These are phyloP conservation scores for Linnaemya tessellans DNA, from an alignment of 2,888 invertebrate genomes.

Conservation along the genomic window DNA sequence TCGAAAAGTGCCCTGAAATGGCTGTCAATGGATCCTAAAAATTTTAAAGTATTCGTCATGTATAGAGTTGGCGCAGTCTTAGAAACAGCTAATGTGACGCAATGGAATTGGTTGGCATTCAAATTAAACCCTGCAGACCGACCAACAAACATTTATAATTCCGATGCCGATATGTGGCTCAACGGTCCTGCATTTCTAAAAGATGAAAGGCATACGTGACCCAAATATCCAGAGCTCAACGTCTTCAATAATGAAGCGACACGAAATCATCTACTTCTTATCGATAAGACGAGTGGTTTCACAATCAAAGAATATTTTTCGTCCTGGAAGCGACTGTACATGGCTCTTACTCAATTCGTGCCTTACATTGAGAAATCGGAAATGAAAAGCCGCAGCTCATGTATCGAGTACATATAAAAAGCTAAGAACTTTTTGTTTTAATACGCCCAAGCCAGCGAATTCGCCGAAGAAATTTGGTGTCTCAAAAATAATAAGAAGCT, in stretches of 20 bases:
- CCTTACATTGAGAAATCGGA: background rate
- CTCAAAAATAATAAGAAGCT: background rate
- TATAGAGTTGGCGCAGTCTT: slow-evolving; percentile 1
- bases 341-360: background rate
- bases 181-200: slow-evolving; percentile 10
- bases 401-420: background rate
- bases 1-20: slow-evolving; percentile 2
- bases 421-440: background rate
- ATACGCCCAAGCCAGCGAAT: background rate
- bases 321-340: no score
- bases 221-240: slow-evolving; percentile 8
- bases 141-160: background rate
- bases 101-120: background rate
- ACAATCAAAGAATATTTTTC: background rate
- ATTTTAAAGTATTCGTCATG: background rate
- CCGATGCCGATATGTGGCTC: background rate
- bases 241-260: slow-evolving; percentile 5
- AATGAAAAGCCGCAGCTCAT: background rate
- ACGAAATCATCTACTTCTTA: background rate
- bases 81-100: background rate
- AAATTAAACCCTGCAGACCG: no score
- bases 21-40: background rate
- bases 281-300: background rate
- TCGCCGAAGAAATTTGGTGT: slow-evolving; percentile 6
- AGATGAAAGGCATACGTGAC: background rate